Base-by-base conservation (phyloP, 2,797 vertebrate genomes). In the Poecile montanus region DNA sequence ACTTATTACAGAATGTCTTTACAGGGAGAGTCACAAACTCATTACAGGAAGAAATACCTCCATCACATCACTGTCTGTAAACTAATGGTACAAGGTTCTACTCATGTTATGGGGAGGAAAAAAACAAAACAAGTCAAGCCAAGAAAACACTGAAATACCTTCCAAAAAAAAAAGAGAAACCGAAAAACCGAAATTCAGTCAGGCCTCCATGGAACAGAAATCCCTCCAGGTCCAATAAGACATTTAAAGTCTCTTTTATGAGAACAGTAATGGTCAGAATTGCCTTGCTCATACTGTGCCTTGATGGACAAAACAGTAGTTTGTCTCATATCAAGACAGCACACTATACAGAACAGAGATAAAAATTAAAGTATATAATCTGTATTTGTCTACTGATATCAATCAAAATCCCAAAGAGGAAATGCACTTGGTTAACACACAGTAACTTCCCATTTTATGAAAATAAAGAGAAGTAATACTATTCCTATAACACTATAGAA, bases 381-480 rank as follows among this genome's bases (percentile, higher is more conserved):
- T 30, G 2, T 23, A 50, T 45, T 89, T 88, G 16, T 22, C 42
- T 58, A 54, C 23, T 38, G 8, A 26, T 30, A 51, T 29, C 30
- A 54, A 19, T 32, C 40, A 84, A 65, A 74, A 56, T 18, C 15
- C 9, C 19, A 56, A 56, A 85, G 66, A 76, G 14, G 16, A 75
- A 68, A 84, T 10, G 23, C 36, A 53, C 7, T 29, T 58, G n/a
- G 30, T 53, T 83, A 62, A 71, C 85, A 45, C 10, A 48, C 32
- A 44, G 17, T 65, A 45, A 54, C 10, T 56, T 85, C 42, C 27
- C 34, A 13, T 48, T 74, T 71, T 48, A 57, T 25, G 29, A 88
- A 93, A 78, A 62, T 57, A 68, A 81, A 91, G 13, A 42, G 14
- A 87, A 82, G 32, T 40, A 51, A 82, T 79, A 84, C n/a, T 38